These are phyloP conservation scores for Pavo muticus DNA, from an alignment of 2,113 vertebrate genomes.

Conservation along the genomic window DNA sequence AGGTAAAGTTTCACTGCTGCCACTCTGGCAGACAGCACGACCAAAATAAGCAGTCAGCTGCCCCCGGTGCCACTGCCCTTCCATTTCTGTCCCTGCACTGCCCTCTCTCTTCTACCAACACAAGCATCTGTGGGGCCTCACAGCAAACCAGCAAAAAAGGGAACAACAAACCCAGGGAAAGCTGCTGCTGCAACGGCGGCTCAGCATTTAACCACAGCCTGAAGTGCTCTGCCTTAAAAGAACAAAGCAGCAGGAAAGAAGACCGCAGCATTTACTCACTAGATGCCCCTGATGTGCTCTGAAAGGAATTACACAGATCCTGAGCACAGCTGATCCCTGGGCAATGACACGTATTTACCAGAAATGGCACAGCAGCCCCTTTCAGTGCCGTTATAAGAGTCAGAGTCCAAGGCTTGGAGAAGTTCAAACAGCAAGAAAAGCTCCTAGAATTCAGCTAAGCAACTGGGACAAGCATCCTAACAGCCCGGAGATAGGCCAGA, in stretches of 20 bases:
- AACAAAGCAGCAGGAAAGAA: neutral
- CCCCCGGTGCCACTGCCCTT: neutral
- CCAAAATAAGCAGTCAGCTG: neutral
- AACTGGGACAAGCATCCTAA: neutral
- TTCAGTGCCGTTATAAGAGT: neutral
- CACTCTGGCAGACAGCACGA: neutral
- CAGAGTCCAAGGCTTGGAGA: neutral
- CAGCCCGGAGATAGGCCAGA: neutral
- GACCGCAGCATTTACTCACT: neutral
- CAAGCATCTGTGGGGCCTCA: neutral
- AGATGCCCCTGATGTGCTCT: neutral
- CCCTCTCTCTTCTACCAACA: slow-evolving; percentile 33
- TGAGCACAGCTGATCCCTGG: neutral
- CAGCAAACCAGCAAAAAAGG: neutral
- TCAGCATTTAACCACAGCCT: neutral
- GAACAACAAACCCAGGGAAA: neutral
- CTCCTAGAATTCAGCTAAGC: neutral
- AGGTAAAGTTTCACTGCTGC: neutral
- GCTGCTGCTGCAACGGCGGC: neutral
- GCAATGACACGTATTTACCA: neutral
- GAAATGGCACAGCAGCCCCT: neutral
- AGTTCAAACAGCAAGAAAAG: neutral
- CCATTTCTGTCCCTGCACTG: neutral
- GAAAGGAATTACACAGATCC: neutral
- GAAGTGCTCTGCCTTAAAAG: neutral